Base-by-base conservation (phyloP, 1,140 invertebrate species). In the Tetragonula clypearis region DNA sequence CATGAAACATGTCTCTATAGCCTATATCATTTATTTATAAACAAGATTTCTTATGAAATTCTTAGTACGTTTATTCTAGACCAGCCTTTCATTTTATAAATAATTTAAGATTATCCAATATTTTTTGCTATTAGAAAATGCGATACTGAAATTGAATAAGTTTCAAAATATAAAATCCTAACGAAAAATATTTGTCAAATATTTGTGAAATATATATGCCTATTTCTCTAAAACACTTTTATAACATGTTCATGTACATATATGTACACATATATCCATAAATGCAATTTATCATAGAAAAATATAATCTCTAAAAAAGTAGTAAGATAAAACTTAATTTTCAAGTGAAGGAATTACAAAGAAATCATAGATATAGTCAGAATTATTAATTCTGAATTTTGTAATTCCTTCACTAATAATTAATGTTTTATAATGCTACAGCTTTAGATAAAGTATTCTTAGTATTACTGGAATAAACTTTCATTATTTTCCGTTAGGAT, bases 401-500 rank as follows among this genome's bases (percentile, higher is more conserved):
- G 35, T 71, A 66, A 82, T 62, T 66, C 56, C 35, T 62, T 19
- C 75, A 60, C 66, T 35, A 68, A 69, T 26, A 71, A 79, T 84
- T 53, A 84, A 71, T 21, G 1, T 71, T 69, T 78, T 58, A 69
- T 30, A 69, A 35, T 60, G 53, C n/a, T 19, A 41, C 19, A 19
- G 21, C 56, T 71, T 79, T 71, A 65, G 35, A 35, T 77, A 76
- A 56, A 84, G 41, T 62, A 79, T 60, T 69, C 23, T 35, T 65
- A 41, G 2, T 69, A 35, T 58, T 49, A 69, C 23, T 21, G 49
- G 60, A 85, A 81, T 85, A 66, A 85, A 68, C 41, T 80, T 74
- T 55, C 53, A 35, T 74, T 85, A 85, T 85, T 81, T 85, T 84
- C 68, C 84, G 71, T 85, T 81, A 81, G 84, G 84, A 85, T 80